These are phyloP conservation scores for Tinea trinotella DNA, from an alignment of 2,888 invertebrate genomes.

Conservation along the genomic window DNA sequence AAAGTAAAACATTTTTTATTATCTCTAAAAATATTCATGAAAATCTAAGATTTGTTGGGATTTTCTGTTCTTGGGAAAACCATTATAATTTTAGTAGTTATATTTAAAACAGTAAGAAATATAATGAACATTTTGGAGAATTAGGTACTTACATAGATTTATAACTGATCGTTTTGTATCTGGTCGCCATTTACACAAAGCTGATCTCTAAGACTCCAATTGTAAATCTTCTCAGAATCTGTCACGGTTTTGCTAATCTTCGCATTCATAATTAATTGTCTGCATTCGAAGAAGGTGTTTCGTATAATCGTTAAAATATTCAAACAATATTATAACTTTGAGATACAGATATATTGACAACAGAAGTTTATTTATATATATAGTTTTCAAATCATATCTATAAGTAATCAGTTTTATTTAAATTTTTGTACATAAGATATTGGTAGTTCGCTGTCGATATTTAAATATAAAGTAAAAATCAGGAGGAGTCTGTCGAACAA, in stretches of 20 bases:
- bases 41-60: not conserved
- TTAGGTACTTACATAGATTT: too few relatives aligned
- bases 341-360: too few relatives aligned
- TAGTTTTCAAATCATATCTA: too few relatives aligned
- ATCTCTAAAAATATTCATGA: not conserved
- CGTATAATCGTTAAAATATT: not conserved
- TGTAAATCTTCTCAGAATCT: slow-evolving; percentile 9
- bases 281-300: not conserved
- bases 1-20: not conserved
- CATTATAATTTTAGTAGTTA: too few relatives aligned
- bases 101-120: too few relatives aligned
- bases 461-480: slow-evolving; percentile 9
- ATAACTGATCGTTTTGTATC: not conserved
- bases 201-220: slow-evolving; percentile 9
- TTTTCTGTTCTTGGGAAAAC: too few relatives aligned
- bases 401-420: not conserved
- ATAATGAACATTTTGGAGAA: too few relatives aligned
- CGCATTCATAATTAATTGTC: slow-evolving; percentile 10
- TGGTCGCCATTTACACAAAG: not conserved
- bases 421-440: not conserved
- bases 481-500: not conserved
- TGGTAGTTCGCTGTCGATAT: too few relatives aligned
- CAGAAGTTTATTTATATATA: too few relatives aligned
- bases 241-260: not conserved
- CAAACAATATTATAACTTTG: not conserved